phyloP scores from a whole-genome alignment of 2,113 vertebrate species.

The Ovis canadensis region DNA sequence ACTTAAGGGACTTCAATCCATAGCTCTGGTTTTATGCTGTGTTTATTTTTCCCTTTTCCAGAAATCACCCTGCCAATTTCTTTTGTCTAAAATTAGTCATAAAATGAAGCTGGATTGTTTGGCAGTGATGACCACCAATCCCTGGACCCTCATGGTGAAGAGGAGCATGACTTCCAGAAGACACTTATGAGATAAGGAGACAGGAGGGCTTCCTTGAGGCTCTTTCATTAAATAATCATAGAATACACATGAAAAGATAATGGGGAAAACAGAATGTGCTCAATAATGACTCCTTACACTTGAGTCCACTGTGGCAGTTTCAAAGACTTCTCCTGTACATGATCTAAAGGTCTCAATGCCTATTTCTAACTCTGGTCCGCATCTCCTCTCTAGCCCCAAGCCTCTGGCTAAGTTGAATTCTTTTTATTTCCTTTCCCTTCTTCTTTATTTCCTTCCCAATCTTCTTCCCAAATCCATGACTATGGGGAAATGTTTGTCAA shows the following conservation, averaged over 20 bases:
- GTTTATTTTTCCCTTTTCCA: neutral
- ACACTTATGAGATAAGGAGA: neutral
- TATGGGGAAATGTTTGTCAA: neutral
- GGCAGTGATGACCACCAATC: neutral
- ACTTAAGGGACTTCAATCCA: neutral
- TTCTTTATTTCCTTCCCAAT: neutral
- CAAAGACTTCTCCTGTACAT: neutral
- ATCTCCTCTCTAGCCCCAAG: neutral
- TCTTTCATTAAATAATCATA: neutral
- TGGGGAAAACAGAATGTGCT: neutral
- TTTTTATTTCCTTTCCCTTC: neutral
- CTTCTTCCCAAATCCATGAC: neutral
- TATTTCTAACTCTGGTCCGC: neutral
- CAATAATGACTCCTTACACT: neutral
- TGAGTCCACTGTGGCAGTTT: neutral
- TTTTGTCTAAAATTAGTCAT: constrained; percentile 6
- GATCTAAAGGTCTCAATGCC: neutral
- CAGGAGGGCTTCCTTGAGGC: neutral
- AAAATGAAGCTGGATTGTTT: neutral
- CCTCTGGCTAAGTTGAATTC: neutral
- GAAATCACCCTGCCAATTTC: neutral
- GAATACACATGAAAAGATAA: neutral
- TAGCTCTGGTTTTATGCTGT: neutral
- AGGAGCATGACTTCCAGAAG: neutral
- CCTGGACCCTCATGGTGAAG: neutral